Conservation (phyloP, 2,113 vertebrate genomes). For the Brachyhypopomus occidentalis region DNA sequence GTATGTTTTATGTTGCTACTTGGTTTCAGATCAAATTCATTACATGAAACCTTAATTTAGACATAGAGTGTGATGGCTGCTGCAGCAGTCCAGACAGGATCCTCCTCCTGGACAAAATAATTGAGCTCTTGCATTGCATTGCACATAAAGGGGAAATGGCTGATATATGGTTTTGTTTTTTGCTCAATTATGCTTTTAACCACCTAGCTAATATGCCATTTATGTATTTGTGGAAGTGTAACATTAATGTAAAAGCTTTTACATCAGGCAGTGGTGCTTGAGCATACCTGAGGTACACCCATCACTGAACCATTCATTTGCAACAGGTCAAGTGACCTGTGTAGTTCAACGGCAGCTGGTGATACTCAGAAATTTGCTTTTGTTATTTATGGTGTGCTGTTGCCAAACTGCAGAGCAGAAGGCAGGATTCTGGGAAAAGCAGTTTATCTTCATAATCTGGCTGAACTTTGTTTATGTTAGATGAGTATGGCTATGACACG, state of each 20-base stretch:
- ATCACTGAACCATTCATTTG: neutral
- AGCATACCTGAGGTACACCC: neutral
- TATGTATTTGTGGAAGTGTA: neutral
- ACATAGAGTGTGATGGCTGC: neutral
- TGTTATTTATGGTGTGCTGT: conserved; percentile 26
- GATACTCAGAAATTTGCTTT: conserved; percentile 5
- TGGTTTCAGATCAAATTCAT: neutral
- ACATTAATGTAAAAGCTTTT: too few relatives aligned
- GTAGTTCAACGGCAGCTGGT: neutral
- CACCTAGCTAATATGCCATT: neutral
- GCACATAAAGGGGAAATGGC: too few relatives aligned
- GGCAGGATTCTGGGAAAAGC: conserved; percentile 50
- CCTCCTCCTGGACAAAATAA: neutral
- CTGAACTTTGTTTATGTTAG: conserved; percentile 23
- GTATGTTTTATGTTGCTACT: conserved; percentile 5
- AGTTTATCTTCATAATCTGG: conserved; percentile 42
- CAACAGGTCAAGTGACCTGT: neutral
- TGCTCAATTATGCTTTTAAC: neutral
- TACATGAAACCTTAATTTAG: neutral
- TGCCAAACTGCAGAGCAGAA: conserved; percentile 16
- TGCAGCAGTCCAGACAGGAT: conserved; percentile 36
- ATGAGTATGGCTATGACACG: conserved; percentile 7
- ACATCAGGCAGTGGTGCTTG: neutral
- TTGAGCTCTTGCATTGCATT: too few relatives aligned
- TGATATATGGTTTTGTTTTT: too few relatives aligned